Evolutionary conservation across 37 sponge, comb jelly and placozoan species (phyloP).

Genomic region (Crambe crambe): DNA sequence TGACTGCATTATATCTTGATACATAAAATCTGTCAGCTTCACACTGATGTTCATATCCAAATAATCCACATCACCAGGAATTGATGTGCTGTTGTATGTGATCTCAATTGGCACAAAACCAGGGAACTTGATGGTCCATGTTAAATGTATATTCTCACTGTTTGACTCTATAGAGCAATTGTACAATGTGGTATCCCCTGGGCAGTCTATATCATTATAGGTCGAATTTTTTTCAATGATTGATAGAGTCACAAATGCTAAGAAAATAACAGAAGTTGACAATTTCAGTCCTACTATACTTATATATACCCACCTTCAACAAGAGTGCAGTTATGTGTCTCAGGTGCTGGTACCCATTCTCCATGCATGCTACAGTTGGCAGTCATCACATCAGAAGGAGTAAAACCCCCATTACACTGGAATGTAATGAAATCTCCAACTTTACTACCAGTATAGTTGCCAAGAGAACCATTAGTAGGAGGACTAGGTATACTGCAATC

Average conservation of each 20-base stretch:
- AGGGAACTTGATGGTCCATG: not conserved
- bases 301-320: not conserved
- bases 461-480: not conserved
- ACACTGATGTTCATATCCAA: not conserved
- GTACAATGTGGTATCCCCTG: not conserved
- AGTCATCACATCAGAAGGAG: not conserved
- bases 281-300: too few relatives aligned
- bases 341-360: not conserved
- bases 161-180: not conserved
- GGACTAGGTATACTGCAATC: not conserved
- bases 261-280: not conserved
- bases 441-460: not conserved
- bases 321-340: not conserved
- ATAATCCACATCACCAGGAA: not conserved
- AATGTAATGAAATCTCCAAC: not conserved
- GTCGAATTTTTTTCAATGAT: not conserved
- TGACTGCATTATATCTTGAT: too few relatives aligned
- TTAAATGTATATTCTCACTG: not conserved
- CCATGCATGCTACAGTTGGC: not conserved
- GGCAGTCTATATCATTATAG: not conserved
- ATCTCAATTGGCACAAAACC: not conserved
- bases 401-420: not conserved
- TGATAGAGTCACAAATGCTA: not conserved
- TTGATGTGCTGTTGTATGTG: not conserved
- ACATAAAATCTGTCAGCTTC: not conserved